Conservation (phyloP, 1,140 invertebrate genomes). For the Formica selysi region DNA sequence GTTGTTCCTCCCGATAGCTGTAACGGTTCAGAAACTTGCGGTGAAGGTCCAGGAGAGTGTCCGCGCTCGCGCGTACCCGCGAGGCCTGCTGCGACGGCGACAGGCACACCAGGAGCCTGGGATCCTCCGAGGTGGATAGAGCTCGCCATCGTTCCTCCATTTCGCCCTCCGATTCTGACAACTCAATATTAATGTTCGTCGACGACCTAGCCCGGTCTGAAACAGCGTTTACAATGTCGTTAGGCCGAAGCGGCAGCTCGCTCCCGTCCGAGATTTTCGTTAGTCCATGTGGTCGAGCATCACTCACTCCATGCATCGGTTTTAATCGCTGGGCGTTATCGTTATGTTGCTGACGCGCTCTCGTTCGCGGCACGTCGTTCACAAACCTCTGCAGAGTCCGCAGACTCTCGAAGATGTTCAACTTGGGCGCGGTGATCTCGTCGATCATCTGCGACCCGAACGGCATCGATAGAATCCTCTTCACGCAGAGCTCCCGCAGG, state of each 20-base stretch:
- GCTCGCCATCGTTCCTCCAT: constrained; percentile 86
- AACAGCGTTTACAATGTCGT: constrained; percentile 53
- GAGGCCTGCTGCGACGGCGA: constrained; percentile 90
- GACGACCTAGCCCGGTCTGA: constrained; percentile 77
- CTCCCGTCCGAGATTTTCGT: constrained; percentile 29
- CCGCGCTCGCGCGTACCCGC: constrained; percentile 85
- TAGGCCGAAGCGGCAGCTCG: neutral
- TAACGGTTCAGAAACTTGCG: constrained; percentile 89
- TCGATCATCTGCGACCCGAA: constrained; percentile 89
- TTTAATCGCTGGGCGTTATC: constrained; percentile 47
- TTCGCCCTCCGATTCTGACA: constrained; percentile 22
- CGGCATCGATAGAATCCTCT: constrained; percentile 89
- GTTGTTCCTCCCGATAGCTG: constrained; percentile 86
- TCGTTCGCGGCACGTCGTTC: constrained; percentile 41
- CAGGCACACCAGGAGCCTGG: constrained; percentile 89
- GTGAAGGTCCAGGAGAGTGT: constrained; percentile 89
- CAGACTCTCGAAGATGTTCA: constrained; percentile 87
- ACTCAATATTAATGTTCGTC: constrained; percentile 28
- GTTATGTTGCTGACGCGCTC: neutral
- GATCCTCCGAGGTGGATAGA: constrained; percentile 87
- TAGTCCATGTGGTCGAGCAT: constrained; percentile 44
- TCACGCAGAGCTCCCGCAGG: constrained; percentile 88
- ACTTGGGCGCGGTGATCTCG: constrained; percentile 88
- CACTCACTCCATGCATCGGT: constrained; percentile 66
- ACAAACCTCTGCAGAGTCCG: constrained; percentile 73